Conservation (phyloP, 2,797 vertebrate species). For the Pristis pectinata region DNA sequence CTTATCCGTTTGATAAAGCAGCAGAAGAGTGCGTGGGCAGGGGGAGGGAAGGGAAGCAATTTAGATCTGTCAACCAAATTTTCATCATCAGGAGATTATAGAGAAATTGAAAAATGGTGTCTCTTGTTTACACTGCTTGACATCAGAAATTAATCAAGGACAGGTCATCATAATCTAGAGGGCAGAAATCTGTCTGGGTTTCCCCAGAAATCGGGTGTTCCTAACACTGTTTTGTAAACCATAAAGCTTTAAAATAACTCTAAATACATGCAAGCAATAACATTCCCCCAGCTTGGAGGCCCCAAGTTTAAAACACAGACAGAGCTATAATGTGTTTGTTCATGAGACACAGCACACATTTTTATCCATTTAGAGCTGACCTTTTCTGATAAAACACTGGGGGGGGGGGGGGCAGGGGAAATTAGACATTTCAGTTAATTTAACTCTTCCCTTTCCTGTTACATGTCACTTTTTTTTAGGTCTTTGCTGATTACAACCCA, state of each 20-base stretch:
- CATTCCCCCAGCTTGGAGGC: not conserved
- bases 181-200: slow-evolving; percentile 14
- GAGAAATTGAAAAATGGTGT: slow-evolving; percentile 32
- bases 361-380: slow-evolving; percentile 4
- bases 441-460: not conserved
- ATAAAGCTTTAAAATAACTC: slow-evolving; percentile 20
- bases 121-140: slow-evolving; percentile 7
- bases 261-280: slow-evolving; percentile 15
- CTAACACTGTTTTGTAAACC: not conserved
- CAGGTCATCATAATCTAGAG: slow-evolving; percentile 18
- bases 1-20: slow-evolving; percentile 23
- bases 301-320: slow-evolving; percentile 23
- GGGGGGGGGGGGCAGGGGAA: too few species aligned
- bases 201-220: slow-evolving; percentile 18
- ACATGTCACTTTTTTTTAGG: not conserved
- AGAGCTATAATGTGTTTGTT: slow-evolving; percentile 28
- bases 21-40: not conserved
- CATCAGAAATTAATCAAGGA: slow-evolving; percentile 26
- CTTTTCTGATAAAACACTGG: not conserved
- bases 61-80: slow-evolving; percentile 6
- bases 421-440: not conserved
- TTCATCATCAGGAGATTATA: slow-evolving; percentile 17
- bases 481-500: not conserved
- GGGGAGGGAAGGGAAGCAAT: not conserved
- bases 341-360: slow-evolving; percentile 7